Base-by-base conservation (phyloP, 2,113 vertebrate species). In the Dipodomys spectabilis region DNA sequence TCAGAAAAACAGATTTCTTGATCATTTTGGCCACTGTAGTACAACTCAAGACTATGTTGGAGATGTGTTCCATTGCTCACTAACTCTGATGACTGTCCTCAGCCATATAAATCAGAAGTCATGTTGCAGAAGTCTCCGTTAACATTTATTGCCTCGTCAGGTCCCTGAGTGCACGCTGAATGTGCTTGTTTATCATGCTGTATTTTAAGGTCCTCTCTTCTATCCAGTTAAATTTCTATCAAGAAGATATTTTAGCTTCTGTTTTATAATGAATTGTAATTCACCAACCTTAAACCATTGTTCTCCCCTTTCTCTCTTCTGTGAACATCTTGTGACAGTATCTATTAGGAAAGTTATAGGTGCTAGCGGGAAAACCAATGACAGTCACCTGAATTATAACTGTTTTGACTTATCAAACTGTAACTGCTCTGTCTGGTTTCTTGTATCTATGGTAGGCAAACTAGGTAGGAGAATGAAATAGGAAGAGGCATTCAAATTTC, bases 321-420 rank as follows among this genome's bases (percentile, higher is more conserved):
- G 12, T 71, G 35, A 82, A 65, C 25, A 35, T 19, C 11, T 75
- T 32, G 1, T 64, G 27, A 78, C n/a, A 45, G 5, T 68, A 16
- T 45, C 6, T 78, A 19, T n/a, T 57, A 72, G 35, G 20, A 88
- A 85, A 90, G 67, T 65, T 45, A 69, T 18, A 91, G 39, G 15
- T 83, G 16, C 27, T 83, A n/a, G 9, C 65, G 7, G 57, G 9
- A 82, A 84, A 82, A 80, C 25, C 71, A 87, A 78, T 78, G 68
- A 23, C 1, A 35, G 19, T 32, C 32, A 72, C 6, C 62, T 92
- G 18, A 82, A 85, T 60, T 90, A 45, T 49, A 74, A 81, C 11
- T 64, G 3, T 45, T 92, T 84, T 84, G 30, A 88, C 15, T 65
- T 86, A 53, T 53, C 71, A 93, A 83, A 93, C 86, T 39, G 28